A percentile compares a stretch with the other conserved stretches of the same genome.
Conservation (phyloP, 2,113 vertebrate species). For the Martes martes region DNA sequence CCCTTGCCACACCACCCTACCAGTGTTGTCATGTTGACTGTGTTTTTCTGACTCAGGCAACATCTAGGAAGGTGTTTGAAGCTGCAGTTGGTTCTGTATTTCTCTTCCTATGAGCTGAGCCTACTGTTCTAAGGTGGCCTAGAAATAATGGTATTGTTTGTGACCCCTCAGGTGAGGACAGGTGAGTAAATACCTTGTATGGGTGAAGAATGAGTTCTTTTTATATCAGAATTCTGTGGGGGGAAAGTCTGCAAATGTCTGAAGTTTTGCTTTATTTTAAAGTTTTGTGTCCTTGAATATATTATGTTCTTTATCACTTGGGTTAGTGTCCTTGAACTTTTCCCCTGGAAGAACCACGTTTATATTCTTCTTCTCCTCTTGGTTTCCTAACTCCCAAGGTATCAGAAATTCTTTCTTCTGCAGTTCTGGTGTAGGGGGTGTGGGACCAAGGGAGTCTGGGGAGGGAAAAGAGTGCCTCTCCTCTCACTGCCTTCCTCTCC, state of each 20-base stretch:
- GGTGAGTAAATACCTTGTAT: not conserved
- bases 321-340: not conserved
- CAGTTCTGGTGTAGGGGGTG: not conserved
- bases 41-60: not conserved
- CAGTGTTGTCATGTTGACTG: not conserved
- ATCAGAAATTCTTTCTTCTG: not conserved
- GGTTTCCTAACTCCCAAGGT: not conserved
- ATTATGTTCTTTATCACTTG: not conserved
- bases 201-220: not conserved
- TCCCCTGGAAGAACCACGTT: not conserved
- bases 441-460: not conserved
- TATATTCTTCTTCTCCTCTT: not conserved
- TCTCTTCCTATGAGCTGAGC: not conserved
- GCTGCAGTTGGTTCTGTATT: not conserved
- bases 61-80: not conserved
- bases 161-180: not conserved
- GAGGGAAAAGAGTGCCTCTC: not conserved
- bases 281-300: not conserved
- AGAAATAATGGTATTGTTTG: not conserved
- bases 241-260: not conserved
- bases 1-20: not conserved
- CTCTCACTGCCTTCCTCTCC: not conserved
- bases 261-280: slow-evolving; percentile 16
- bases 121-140: not conserved
- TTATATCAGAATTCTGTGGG: not conserved